phyloP scores from a whole-genome alignment of 1,140 invertebrate genomes.

The Harpegnathos saltator region DNA sequence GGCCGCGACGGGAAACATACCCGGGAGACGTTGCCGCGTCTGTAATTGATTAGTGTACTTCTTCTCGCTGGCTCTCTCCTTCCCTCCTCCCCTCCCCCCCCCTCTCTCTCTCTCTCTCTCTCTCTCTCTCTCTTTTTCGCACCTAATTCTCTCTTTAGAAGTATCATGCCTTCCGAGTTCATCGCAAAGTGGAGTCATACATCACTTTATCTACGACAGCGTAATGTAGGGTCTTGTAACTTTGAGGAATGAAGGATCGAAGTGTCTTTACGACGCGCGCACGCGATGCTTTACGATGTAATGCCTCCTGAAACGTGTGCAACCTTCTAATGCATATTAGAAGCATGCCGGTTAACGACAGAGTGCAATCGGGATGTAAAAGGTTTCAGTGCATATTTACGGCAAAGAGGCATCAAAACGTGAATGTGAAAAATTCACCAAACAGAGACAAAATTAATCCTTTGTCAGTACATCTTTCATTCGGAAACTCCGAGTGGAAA shows the following conservation, averaged over 20 bases:
- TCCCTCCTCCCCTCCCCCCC: no score
- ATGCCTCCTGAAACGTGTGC: background rate
- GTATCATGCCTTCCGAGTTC: conserved; percentile 48
- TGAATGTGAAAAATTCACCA: background rate
- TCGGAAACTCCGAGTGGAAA: background rate
- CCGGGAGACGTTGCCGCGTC: conserved; percentile 31
- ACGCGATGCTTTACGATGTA: conserved; percentile 5
- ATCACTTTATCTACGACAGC: conserved; percentile 56
- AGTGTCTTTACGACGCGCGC: conserved; percentile 23
- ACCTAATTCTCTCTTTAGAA: conserved; percentile 27
- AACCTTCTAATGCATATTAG: background rate
- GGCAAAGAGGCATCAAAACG: background rate
- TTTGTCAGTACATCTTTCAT: no score
- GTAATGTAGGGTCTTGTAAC: conserved; percentile 45
- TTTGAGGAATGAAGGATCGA: conserved; percentile 41
- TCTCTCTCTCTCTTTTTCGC: background rate
- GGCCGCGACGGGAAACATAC: background rate
- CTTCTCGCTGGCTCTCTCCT: no score
- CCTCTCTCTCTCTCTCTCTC: background rate
- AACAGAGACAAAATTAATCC: background rate
- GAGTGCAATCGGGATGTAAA: background rate
- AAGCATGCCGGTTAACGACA: background rate
- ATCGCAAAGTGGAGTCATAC: conserved; percentile 38
- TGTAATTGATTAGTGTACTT: conserved; percentile 48
- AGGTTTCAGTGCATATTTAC: background rate